Base-by-base conservation (phyloP, 2,113 vertebrate species). In the Zapornia atra region DNA sequence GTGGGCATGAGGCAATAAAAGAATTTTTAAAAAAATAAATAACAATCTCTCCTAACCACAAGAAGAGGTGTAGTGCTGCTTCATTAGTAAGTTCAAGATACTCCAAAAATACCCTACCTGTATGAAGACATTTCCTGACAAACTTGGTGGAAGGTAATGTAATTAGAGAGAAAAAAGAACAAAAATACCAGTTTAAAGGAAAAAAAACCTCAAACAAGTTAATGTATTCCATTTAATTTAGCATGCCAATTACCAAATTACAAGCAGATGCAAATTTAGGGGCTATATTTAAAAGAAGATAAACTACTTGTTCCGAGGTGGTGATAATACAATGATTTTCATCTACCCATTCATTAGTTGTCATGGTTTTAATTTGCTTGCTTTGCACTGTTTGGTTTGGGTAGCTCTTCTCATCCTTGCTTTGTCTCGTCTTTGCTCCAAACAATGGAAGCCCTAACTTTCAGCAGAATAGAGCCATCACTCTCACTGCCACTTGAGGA, bases 191-290 rank as follows among this genome's bases (percentile, higher is more conserved):
- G 9, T 60, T 69, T 69, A 60, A 63, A 51, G 9, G 51, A 22
- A 21, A 44, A 54, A 50, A 36, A 64, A 8, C 1, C 5, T 0
- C 51, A 25, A 31, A 20, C 12, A 87, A 53, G 34, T 16, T 36
- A 33, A 57, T 38, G 8, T 20, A 56, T 88, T 93, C 19, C 4
- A 51, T 77, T 90, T 51, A 38, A 66, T 64, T 82, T 60, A 44
- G 46, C 34, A 40, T 42, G 21, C n/a, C 93, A 82, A 88, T 88
- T 94, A 91, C 9, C 71, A 79, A 85, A 93, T 79, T 88, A 82
- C 66, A 91, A 79, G 22, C 65, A 79, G 51, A 93, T 70, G 51
- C 40, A 91, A 91, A 88, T 88, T 73, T 70, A 42, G 56, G 6
- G 46, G 31, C 56, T 88, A 48, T 57, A 88, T 78, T 94, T 93